Evolutionary conservation across 2,113 vertebrate species (phyloP).

Genomic region (Notechis scutatus): DNA sequence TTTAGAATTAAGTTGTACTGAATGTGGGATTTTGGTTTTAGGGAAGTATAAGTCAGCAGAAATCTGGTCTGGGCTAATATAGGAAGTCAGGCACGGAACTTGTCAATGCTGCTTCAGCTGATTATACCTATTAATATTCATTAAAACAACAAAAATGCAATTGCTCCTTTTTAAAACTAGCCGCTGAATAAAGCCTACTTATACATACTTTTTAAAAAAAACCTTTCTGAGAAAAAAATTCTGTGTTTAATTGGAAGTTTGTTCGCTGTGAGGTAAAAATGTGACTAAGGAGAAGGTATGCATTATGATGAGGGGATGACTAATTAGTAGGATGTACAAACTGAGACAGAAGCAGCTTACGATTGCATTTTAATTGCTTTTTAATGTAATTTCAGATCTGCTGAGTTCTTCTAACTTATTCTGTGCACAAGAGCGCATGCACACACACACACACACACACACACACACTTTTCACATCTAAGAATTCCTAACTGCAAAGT

Average conservation of each 20-base stretch:
- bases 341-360: constrained; percentile 18
- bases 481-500: not conserved
- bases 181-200: not conserved
- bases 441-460: not conserved
- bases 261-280: not conserved
- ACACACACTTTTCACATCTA: not conserved
- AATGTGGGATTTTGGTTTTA: not conserved
- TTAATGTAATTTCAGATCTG: constrained; percentile 3
- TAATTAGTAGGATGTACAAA: not conserved
- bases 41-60: not conserved
- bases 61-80: not conserved
- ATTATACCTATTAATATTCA: not conserved
- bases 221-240: not conserved
- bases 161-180: not conserved
- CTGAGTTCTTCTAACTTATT: not conserved
- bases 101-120: not conserved
- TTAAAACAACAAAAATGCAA: not conserved
- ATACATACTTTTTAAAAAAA: not conserved
- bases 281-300: constrained; percentile 14
- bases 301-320: not conserved
- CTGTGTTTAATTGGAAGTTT: not conserved
- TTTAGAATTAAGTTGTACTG: not conserved
- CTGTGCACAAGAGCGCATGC: too few species aligned
- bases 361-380: constrained; percentile 13
- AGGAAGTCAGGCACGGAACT: not conserved